Base-by-base conservation (phyloP, 2,113 vertebrate species). In the Felis chaus region DNA sequence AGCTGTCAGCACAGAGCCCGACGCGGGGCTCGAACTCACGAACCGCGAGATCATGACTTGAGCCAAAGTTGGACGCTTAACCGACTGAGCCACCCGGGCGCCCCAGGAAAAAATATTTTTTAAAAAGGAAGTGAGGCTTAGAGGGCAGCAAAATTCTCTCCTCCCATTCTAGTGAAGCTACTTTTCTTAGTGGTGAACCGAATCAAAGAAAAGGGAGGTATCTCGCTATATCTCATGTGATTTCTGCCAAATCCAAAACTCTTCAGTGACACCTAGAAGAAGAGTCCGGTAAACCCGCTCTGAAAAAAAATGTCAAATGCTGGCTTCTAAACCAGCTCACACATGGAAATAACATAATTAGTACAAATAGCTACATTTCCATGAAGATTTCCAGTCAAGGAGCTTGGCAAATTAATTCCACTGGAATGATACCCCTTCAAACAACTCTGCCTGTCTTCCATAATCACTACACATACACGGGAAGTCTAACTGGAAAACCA, bases 231-330 rank as follows among this genome's bases (percentile, higher is more conserved):
- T 81, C 23, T 41, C 65, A 41, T 25, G 19, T 73, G 53, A 90
- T 82, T 97, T 90, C 61, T 79, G 55, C 45, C 45, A 89, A 50
- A 81, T 33, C 36, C 36, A 25, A 76, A 91, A 61, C 25, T 57
- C 23, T 63, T 41, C 12, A 94, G 29, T 18, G 53, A 19, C 3
- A 57, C 57, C 36, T 65, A 4, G 1, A 50, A 84, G 66, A 12
- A 25, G 61, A 69, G 15, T 93, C 80, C 31, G 27, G 39, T 71
- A 87, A 90, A 68, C 8, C 36, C 14, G 7, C 45, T 10, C 0
- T 33, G 76, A 79, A 36, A 53, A 53, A 78, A 79, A 13, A 61
- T 61, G 79, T 31, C 45, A 41, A 71, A 68, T n/a, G 19, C 23
- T 80, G 53, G 18, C 80, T 55, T 92, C 36, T 36, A 94, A 91